Conservation (phyloP, 30 jellyfish, hydroid and myxozoan genomes). For the Aurelia coerulea region DNA sequence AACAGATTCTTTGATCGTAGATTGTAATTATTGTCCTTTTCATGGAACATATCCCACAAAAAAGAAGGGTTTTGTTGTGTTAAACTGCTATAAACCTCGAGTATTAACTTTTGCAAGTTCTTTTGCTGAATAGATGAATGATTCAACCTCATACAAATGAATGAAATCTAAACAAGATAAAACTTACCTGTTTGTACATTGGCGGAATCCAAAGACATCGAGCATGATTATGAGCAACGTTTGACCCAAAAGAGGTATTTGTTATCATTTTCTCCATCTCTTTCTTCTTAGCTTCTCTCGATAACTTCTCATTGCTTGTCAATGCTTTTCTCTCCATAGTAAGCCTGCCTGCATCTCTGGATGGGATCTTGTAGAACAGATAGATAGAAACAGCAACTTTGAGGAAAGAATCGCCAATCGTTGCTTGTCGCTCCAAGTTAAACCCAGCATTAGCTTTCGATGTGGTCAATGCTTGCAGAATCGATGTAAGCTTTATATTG, state of each 20-base stretch:
- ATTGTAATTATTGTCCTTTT: no score
- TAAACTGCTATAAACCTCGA: no score
- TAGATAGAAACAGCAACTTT: conserved; percentile 77
- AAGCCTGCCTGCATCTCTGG: conserved; percentile 73
- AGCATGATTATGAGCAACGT: conserved; percentile 16
- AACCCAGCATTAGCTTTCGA: conserved; percentile 81
- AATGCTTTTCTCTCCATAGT: conserved; percentile 55
- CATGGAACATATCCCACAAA: no score
- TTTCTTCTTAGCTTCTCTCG: conserved; percentile 39
- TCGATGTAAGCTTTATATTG: not conserved
- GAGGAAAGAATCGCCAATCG: conserved; percentile 89
- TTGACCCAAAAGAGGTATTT: conserved; percentile 75
- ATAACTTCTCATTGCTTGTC: conserved; percentile 69
- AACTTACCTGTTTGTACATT: conserved; percentile 34
- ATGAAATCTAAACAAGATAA: no score
- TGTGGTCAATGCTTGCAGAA: conserved; percentile 73
- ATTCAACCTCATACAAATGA: no score
- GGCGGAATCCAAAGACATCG: conserved; percentile 89
- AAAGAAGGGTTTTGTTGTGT: no score
- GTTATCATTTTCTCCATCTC: conserved; percentile 37
- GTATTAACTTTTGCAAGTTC: no score
- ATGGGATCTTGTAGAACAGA: conserved; percentile 60
- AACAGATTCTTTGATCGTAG: no score
- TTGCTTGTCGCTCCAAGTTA: conserved; percentile 84
- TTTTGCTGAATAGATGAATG: no score